phyloP scores from a whole-genome alignment of 1,140 invertebrate genomes.

The Bursaphelenchus mucronatus region DNA sequence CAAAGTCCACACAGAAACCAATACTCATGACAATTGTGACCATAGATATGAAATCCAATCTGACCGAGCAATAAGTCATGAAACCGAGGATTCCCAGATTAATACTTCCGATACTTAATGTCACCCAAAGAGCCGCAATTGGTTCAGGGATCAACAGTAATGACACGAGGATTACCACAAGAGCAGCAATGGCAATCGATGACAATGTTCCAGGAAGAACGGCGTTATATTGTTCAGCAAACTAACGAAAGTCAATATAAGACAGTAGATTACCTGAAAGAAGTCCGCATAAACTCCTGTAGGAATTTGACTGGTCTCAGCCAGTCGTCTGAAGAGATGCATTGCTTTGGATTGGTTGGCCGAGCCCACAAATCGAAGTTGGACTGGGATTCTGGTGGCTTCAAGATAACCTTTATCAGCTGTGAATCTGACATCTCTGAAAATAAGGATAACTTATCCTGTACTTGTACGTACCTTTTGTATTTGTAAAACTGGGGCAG shows the following conservation, averaged over 20 bases:
- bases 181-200: slow-evolving; percentile 81
- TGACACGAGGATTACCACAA: slow-evolving; percentile 89
- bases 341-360: slow-evolving; percentile 55
- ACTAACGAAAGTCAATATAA: slow-evolving; percentile 33
- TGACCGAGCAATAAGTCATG: slow-evolving; percentile 90
- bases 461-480: slow-evolving; percentile 32
- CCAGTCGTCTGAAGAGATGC: slow-evolving; percentile 63
- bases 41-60: slow-evolving; percentile 93
- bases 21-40: slow-evolving; percentile 95
- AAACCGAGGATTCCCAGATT: slow-evolving; percentile 89
- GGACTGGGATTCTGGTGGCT: slow-evolving; percentile 50
- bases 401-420: slow-evolving; percentile 30
- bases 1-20: slow-evolving; percentile 93
- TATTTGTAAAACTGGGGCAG: slow-evolving; percentile 55
- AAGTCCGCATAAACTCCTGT: slow-evolving; percentile 90
- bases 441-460: slow-evolving; percentile 4
- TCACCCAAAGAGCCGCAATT: slow-evolving; percentile 85
- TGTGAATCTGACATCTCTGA: slow-evolving; percentile 44
- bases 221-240: slow-evolving; percentile 59
- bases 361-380: slow-evolving; percentile 53
- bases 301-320: slow-evolving; percentile 75
- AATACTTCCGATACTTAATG: slow-evolving; percentile 88
- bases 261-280: slow-evolving; percentile 68
- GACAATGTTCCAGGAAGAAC: slow-evolving; percentile 71
- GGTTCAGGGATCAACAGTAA: slow-evolving; percentile 91